Percentiles rank a stretch among this genome's conserved stretches.
These are phyloP conservation scores for Geopemphigus sp. DNA, from an alignment of 1,140 invertebrate species.

Conservation along the genomic window DNA sequence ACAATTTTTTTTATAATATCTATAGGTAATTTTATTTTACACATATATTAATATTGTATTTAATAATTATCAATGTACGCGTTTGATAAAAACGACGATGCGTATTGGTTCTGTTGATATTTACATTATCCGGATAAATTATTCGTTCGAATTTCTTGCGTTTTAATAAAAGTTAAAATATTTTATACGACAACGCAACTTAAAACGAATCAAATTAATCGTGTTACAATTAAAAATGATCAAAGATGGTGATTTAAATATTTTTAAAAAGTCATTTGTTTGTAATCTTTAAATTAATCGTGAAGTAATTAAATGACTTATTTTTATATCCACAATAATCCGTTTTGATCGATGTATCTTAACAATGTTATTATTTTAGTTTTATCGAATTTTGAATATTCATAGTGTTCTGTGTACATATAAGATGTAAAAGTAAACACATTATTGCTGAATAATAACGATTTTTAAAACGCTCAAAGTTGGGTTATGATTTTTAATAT, in stretches of 20 bases:
- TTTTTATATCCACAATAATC: not conserved
- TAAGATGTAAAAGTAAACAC: not conserved
- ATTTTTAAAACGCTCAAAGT: not conserved
- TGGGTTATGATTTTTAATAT: conserved; percentile 18
- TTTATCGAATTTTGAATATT: conserved; percentile 13
- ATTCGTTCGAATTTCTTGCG: not conserved
- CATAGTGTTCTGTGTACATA: not conserved
- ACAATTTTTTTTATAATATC: no score
- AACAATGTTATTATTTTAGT: not conserved
- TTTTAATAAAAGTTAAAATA: not conserved
- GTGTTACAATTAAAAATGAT: not conserved
- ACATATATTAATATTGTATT: no score
- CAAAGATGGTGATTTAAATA: not conserved
- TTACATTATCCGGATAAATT: not conserved
- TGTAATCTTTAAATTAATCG: not conserved
- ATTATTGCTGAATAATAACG: conserved; percentile 26
- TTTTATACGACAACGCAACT: not conserved
- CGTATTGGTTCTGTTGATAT: not conserved
- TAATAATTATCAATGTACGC: not conserved
- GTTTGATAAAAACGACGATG: not conserved
- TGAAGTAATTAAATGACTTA: not conserved
- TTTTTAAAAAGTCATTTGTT: not conserved
- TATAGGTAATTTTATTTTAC: no score
- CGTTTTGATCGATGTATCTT: not conserved
- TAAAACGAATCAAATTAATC: not conserved